Base-by-base conservation (phyloP, 2,113 vertebrate species). In the Propithecus coquereli region DNA sequence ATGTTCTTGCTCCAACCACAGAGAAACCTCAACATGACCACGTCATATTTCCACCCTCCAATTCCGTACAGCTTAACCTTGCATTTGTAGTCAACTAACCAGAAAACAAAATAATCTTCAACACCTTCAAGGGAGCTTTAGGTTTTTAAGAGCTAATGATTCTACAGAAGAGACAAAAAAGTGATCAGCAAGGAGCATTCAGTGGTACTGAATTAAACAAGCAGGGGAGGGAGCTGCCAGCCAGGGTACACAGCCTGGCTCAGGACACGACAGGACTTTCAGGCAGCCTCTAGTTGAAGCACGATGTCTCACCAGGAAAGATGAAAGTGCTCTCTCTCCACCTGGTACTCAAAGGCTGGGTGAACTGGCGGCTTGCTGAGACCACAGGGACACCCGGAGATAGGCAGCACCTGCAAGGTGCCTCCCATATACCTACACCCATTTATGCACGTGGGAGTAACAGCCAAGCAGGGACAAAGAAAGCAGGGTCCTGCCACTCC, bases 161-260 rank as follows among this genome's bases (percentile, higher is more conserved):
- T 83, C 43, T 43, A 84, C 8, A 59, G 17, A 14, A 18, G 45
- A 94, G 47, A 94, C 37, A 73, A 61, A 43, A 80, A 70, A 23
- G 63, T 6, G 52, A 45, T 12, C 1, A 8, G 34, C n/a, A 76
- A 87, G 45, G 50, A 43, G 47, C 37, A 2, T 23, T 34, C 2
- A 9, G 74, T 12, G 66, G 40, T 5, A 14, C 8, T 50, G 37
- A 61, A 6, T 61, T 10, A 79, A 73, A 17, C 8, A 6, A 52
- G 12, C 7, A 25, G 30, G 50, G 1, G 9, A 93, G 32, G 30
- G 25, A 18, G 40, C 45, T 10, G 61, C 20, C 0, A n/a, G 70
- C 20, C 0, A n/a, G 70, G 2, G 52, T 1, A 40, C 30, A 65
- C 0, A 4, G 54, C 12, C 66, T 0, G 0, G 70, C 13, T 34